Evolutionary conservation across 1,140 invertebrate species (phyloP), one percentile per base, ranked within the genome.

Genomic region (Drosophila ananassae): DNA sequence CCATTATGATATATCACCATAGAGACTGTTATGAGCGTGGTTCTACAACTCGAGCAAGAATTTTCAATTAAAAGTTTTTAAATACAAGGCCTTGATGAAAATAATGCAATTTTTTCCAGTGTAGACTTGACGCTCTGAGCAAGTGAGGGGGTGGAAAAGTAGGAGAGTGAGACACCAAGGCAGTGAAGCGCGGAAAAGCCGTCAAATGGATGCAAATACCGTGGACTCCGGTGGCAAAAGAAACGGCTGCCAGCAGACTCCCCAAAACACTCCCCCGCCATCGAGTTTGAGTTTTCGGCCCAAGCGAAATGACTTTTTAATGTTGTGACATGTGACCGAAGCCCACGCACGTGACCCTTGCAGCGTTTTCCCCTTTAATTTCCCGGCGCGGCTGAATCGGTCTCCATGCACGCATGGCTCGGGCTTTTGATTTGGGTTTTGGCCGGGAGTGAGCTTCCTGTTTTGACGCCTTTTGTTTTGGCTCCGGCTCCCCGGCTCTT

Each of bases 121-220:
- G 59, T 34, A 21, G 3, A 39, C 44, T 10, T 41, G 2, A 9
- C 13, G n/a, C 13, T 32, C 41, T 22, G 34, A 32, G 6, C 7
- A 12, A 51, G 5, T 51, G 34, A 46, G 7, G 25, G 25, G 25
- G 25, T 6, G 25, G 22, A 25, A 30, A 34, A 51, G 51, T 52
- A 47, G 48, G 32, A 58, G 44, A 61, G 46, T 34, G 61, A 62
- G 32, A 34, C 57, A 51, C 59, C 41, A 46, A 57, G 50, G 77
- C 82, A 85, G 74, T 85, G 74, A 85, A 78, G 82, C 82, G 77
- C 67, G 53, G 58, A 87, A 63, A 47, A 85, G 68, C 55, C 53
- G 51, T 71, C 67, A 69, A 75, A 75, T 75, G 53, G 55, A 58
- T 59, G 67, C 67, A 76, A 68, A 76, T 60, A 56, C 53, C 59